These are phyloP conservation scores for Cuculus canorus DNA, from an alignment of 2,797 vertebrate genomes.

Conservation along the genomic window DNA sequence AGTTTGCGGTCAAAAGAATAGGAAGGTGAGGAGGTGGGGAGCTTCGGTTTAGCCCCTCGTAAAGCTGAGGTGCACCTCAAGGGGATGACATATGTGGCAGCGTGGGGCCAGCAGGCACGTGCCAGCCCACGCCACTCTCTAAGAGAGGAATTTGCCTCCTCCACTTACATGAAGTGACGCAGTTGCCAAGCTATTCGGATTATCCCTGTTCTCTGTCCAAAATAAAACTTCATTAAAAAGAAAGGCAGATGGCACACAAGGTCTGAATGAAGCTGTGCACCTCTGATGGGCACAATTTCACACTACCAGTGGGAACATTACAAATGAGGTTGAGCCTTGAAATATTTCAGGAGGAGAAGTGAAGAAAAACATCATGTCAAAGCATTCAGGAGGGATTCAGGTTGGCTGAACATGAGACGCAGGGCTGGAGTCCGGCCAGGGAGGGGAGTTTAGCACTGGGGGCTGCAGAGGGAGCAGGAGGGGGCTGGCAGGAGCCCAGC, in stretches of 20 bases:
- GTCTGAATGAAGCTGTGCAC: neutral
- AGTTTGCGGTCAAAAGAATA: neutral
- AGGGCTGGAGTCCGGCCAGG: neutral
- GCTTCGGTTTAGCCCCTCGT: neutral
- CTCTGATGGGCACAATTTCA: neutral
- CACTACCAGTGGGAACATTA: neutral
- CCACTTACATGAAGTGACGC: neutral
- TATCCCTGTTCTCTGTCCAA: neutral
- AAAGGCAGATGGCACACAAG: neutral
- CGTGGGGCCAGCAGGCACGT: neutral
- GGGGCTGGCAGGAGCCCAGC: neutral
- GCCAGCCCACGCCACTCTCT: accelerated
- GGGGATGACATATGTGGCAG: neutral
- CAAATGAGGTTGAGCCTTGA: neutral
- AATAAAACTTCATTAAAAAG: neutral
- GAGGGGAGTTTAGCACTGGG: neutral
- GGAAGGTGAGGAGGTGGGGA: neutral
- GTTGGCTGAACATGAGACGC: neutral
- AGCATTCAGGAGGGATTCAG: neutral
- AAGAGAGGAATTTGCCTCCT: neutral
- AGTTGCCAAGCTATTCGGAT: neutral
- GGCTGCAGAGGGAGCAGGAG: neutral
- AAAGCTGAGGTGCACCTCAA: neutral
- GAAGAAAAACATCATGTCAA: neutral
- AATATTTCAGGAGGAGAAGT: neutral